Evolutionary conservation across 2,888 invertebrate genomes (phyloP), one percentile per base, ranked within the genome.

Genomic region (Hybos culiciformis): DNA sequence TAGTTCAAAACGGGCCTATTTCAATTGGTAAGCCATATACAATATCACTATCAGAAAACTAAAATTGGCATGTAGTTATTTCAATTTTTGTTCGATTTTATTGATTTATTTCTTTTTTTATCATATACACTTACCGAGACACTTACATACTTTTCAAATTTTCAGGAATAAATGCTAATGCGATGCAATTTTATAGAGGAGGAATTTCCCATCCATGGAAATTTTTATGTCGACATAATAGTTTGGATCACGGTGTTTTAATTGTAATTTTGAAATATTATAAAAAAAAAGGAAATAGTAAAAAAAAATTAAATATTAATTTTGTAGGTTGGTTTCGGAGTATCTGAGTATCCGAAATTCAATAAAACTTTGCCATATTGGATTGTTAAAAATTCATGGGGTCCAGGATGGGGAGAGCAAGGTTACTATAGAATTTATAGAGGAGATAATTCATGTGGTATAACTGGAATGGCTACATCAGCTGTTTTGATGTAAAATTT

Each of bases 301-400:
- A n/a, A n/a, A n/a, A n/a, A n/a, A n/a, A n/a, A n/a, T n/a, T n/a
- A n/a, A n/a, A n/a, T n/a, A n/a, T n/a, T n/a, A n/a, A n/a, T n/a
- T n/a, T n/a, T n/a, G n/a, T n/a, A n/a, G n/a, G n/a, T n/a, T n/a
- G 94, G 96, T 43, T 96, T 79, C 60, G 94, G 93, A 42, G 59
- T 76, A 66, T 59, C 74, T 75, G 85, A 74, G 34, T 86, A 85
- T 68, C 81, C 83, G 8, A 63, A 80, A 32, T 88, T 88, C 69
- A 77, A 88, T 56, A 85, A 82, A 65, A 73, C 70, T 2, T 61
- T 87, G 34, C 91, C 91, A 0, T 94, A 80, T 63, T 94, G 94
- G 94, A 83, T 83, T 48, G 72, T 94, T 23, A 94, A 94, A 72
- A 94, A 94, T 67, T 92, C 92, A 11, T 96, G 94, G 94, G 93